Evolutionary conservation across 2,888 invertebrate genomes (phyloP), one percentile per base, ranked within the genome.

Genomic region (Crossocerus cetratus): DNA sequence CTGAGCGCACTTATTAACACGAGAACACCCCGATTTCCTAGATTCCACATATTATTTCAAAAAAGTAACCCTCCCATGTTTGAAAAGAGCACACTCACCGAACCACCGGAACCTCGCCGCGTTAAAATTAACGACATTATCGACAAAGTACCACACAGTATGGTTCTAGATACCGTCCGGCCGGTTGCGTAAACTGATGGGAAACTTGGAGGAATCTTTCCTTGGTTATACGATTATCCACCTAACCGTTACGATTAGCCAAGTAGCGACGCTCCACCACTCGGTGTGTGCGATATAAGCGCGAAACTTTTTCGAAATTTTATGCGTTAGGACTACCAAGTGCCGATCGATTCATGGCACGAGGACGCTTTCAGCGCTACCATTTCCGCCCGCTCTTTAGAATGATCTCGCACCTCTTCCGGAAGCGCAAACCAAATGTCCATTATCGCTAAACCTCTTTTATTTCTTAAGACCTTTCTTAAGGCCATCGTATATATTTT

Each of bases 11-110:
- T 87, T 82, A 86, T 76, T 82, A 87, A 83, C 77, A 88, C 81
- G 72, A 88, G 64, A 76, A 86, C 72, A 79, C 82, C 85, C 68
- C 87, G 87, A 71, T 84, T 88, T 80, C 83, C 84, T 86, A 88
- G 80, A 80, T 88, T 82, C 89, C 88, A 89, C 89, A 89, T 89
- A 89, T 88, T 89, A 87, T 81, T 86, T 89, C 85, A 88, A 86
- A 82, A 82, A 77, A 78, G 64, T 87, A 89, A 88, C 86, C 87
- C 87, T 87, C 82, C 87, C 89, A 88, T 88, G 79, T 86, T 87
- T 86, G 81, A 86, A 87, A 87, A 87, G 82, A 86, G 84, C 86
- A 86, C 83, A 84, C 83, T 85, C 86, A 86, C 84, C 76, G 77
- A 82, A 69, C 76, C 65, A 80, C 75, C 79, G 83, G 82, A 82